These are phyloP conservation scores for Strigamia maritima DNA, from an alignment of 2,888 invertebrate genomes.

Conservation along the genomic window DNA sequence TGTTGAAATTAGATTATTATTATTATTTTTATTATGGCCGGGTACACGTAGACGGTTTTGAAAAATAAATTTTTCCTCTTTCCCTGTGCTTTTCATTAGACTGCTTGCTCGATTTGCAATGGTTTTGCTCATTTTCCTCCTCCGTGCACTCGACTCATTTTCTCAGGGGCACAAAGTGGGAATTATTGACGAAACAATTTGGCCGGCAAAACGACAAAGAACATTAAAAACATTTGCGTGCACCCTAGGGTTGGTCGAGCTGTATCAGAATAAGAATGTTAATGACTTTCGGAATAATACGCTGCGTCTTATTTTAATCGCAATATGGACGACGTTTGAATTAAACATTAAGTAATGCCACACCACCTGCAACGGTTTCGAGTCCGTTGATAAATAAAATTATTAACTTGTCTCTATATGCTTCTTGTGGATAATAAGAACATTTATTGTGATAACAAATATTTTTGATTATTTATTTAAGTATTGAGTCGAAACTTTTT, in stretches of 20 bases:
- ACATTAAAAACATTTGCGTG: slow-evolving; percentile 22
- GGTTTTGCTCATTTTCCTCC: not conserved
- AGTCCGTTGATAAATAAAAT: not conserved
- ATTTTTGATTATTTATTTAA: too few relatives aligned
- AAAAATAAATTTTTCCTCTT: not conserved
- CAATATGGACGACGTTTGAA: not conserved
- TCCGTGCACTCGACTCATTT: not conserved
- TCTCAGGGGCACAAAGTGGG: not conserved
- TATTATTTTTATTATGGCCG: not conserved
- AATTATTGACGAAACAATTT: not conserved
- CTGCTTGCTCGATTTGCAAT: not conserved
- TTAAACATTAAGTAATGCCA: not conserved
- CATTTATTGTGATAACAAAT: not conserved
- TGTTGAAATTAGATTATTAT: slow-evolving; percentile 1
- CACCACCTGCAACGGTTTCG: not conserved
- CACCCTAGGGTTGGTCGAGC: not conserved
- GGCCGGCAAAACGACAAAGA: slow-evolving; percentile 19
- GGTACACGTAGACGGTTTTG: too few relatives aligned
- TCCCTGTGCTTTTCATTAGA: not conserved
- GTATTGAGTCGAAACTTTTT: too few relatives aligned
- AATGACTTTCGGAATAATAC: not conserved
- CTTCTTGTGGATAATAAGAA: not conserved
- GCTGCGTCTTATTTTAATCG: not conserved
- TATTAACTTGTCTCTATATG: not conserved
- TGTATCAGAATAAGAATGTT: slow-evolving; percentile 1